Conservation (phyloP, 1,140 invertebrate genomes). For the Tetragnatha versicolor region DNA sequence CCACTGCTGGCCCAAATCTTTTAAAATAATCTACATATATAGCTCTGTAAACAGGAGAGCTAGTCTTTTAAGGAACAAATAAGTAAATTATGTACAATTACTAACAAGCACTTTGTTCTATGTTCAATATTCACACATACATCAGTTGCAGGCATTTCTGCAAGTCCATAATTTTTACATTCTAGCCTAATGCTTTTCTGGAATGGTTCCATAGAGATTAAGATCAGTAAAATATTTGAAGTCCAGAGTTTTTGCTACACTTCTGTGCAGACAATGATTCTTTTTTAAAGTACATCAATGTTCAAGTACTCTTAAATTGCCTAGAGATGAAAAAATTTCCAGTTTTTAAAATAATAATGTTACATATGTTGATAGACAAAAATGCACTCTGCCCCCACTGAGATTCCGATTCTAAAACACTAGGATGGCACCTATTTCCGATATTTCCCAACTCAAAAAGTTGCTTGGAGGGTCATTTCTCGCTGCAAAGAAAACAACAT, state of each 20-base stretch:
- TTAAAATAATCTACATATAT: conserved; percentile 35
- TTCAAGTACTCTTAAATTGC: no score
- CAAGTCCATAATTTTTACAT: conserved; percentile 30
- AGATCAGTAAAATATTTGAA: conserved; percentile 35
- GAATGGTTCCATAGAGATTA: conserved; percentile 38
- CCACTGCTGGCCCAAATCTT: conserved; percentile 14
- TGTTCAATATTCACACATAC: conserved; percentile 47
- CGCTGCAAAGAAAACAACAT: no score
- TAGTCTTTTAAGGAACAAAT: conserved; percentile 40
- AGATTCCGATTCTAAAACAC: no score
- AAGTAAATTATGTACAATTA: conserved; percentile 43
- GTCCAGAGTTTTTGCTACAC: background rate
- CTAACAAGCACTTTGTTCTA: conserved; percentile 53
- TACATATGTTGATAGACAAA: no score
- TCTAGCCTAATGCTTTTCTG: conserved; percentile 38
- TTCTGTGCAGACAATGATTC: conserved; percentile 10
- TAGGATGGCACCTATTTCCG: no score
- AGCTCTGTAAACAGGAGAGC: conserved; percentile 4
- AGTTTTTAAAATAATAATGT: no score
- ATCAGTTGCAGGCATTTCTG: conserved; percentile 18
- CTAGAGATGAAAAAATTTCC: no score
- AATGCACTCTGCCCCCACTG: no score
- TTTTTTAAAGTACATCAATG: conserved; percentile 15
- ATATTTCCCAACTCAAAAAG: no score
- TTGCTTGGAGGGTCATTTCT: no score